These are phyloP conservation scores for Petrolisthes manimaculis DNA, from an alignment of 2,888 invertebrate genomes.

Conservation along the genomic window DNA sequence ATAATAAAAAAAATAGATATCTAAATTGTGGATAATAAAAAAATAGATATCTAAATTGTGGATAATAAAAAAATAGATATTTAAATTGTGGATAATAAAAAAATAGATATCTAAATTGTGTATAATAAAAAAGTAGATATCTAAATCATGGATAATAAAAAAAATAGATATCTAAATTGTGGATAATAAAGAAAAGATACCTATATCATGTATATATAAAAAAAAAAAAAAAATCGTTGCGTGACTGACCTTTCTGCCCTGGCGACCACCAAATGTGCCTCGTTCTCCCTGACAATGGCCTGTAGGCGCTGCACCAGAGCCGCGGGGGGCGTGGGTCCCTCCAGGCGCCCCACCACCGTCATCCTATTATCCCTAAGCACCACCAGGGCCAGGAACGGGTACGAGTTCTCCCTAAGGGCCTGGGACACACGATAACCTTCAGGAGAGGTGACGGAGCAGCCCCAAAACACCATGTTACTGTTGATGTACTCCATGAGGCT, in stretches of 20 bases:
- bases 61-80: no score
- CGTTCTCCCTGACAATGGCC: constrained; percentile 86
- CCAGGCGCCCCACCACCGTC: constrained; percentile 89
- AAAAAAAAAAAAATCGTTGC: no score
- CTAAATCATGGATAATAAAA: no score
- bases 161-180: no score
- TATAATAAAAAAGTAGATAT: no score
- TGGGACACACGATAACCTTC: constrained; percentile 95
- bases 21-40: no score
- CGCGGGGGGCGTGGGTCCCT: constrained; percentile 83
- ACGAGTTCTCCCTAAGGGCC: constrained; percentile 84
- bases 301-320: constrained; percentile 81
- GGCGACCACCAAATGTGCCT: constrained; percentile 86
- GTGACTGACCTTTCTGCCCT: constrained; percentile 84
- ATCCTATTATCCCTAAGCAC: constrained; percentile 91
- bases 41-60: no score
- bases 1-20: no score
- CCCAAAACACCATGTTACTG: constrained; percentile 84
- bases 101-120: no score
- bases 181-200: no score
- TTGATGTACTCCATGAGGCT: constrained; percentile 53
- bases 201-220: no score
- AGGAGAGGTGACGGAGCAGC: constrained; percentile 86
- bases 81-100: no score
- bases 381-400: constrained; percentile 90